A percentile compares a stretch with the other conserved stretches of the same genome.
Conservation (phyloP, 2,797 vertebrate species). For the Pterois miles region DNA sequence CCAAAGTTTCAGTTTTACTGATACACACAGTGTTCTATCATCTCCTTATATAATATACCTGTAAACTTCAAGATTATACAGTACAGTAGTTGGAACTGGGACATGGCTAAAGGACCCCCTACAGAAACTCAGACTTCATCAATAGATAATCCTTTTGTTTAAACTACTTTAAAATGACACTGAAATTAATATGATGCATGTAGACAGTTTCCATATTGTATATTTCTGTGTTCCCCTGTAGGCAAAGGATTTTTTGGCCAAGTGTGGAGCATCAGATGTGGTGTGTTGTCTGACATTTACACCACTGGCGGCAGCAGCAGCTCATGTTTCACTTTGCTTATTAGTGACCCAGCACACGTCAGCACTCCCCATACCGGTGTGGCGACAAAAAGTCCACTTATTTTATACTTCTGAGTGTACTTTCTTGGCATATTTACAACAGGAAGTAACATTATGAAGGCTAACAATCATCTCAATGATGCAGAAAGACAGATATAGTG, state of each 20-base stretch:
- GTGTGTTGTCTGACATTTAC: conserved; percentile 29
- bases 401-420: neutral
- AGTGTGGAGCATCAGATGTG: conserved; percentile 9
- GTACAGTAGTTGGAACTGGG: neutral
- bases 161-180: neutral
- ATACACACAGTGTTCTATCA: neutral
- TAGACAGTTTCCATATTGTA: neutral
- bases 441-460: neutral
- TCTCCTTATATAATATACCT: neutral
- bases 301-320: conserved; percentile 3
- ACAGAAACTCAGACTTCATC: neutral
- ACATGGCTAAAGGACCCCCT: neutral
- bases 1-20: neutral
- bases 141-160: neutral
- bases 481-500: neutral
- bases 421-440: neutral
- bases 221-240: neutral
- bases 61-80: neutral
- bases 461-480: neutral
- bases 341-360: conserved; percentile 12
- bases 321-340: conserved; percentile 46
- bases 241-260: neutral
- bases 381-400: neutral
- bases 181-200: neutral
- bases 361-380: neutral